Evolutionary conservation across 1,140 invertebrate genomes (phyloP).

Genomic region (Oryctes rhinoceros): DNA sequence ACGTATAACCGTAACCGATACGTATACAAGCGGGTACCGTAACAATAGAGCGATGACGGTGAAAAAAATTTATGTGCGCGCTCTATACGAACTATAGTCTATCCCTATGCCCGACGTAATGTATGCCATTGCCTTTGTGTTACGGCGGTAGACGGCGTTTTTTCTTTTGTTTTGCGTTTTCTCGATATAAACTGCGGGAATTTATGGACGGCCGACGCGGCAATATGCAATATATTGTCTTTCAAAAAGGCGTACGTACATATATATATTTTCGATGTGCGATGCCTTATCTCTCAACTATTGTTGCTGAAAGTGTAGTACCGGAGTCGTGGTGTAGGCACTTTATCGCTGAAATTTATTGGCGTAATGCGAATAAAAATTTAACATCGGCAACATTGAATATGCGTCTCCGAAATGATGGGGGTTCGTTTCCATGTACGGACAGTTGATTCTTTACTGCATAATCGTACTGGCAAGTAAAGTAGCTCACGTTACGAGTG

Average conservation of each 20-base stretch:
- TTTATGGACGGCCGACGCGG: not conserved
- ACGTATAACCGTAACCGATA: too few relatives aligned
- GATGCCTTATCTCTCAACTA: not conserved
- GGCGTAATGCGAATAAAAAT: too few relatives aligned
- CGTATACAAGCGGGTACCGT: not conserved
- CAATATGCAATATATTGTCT: conserved; percentile 34
- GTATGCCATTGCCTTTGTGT: conserved; percentile 4
- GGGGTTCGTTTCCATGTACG: too few relatives aligned
- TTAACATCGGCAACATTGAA: too few relatives aligned
- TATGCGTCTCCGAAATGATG: too few relatives aligned
- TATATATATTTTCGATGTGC: not conserved
- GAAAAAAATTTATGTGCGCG: not conserved
- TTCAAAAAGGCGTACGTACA: not conserved
- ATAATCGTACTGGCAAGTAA: too few relatives aligned
- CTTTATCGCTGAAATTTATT: too few relatives aligned
- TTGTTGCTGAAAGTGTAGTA: not conserved
- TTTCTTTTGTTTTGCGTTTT: conserved; percentile 7
- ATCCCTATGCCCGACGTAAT: not conserved
- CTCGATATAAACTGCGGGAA: conserved; percentile 8
- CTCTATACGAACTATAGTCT: not conserved
- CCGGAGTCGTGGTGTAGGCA: too few relatives aligned
- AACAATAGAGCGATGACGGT: not conserved
- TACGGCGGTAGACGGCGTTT: not conserved
- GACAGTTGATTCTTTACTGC: too few relatives aligned
- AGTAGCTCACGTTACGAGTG: too few relatives aligned